These are phyloP conservation scores for Azemiops feae DNA, from an alignment of 2,113 vertebrate species.

Conservation along the genomic window DNA sequence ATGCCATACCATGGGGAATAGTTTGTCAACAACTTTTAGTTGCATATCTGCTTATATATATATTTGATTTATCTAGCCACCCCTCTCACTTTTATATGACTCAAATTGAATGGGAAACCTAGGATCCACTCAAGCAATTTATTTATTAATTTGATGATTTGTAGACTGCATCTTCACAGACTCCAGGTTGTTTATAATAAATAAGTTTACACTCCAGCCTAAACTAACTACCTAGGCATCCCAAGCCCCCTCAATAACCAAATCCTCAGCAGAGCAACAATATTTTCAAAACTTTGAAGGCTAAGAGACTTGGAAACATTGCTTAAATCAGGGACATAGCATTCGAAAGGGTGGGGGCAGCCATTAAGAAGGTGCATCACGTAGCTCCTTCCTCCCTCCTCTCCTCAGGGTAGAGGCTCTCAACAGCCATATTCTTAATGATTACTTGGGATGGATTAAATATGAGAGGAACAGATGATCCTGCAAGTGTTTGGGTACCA, in stretches of 20 bases:
- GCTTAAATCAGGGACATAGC: not conserved
- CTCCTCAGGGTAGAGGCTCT: not conserved
- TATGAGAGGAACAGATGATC: not conserved
- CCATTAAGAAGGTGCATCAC: not conserved
- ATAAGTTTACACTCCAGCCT: not conserved
- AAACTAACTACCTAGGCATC: not conserved
- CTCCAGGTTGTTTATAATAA: not conserved
- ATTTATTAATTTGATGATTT: not conserved
- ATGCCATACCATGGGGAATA: not conserved
- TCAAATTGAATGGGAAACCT: not conserved
- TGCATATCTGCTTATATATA: not conserved
- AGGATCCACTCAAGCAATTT: not conserved
- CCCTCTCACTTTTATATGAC: not conserved
- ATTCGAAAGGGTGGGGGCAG: not conserved
- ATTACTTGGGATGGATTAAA: not conserved
- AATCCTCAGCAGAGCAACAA: not conserved
- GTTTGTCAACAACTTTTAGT: not conserved
- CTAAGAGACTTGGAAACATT: not conserved
- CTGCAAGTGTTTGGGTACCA: not conserved
- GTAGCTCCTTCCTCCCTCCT: not conserved
- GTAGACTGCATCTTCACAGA: not conserved
- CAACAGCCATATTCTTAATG: not conserved
- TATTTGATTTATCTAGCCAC: not conserved
- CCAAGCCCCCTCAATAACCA: not conserved
- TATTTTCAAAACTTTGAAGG: not conserved